These are phyloP conservation scores for Drosophila fuyamai DNA, from an alignment of 1,140 invertebrate species.

Conservation along the genomic window DNA sequence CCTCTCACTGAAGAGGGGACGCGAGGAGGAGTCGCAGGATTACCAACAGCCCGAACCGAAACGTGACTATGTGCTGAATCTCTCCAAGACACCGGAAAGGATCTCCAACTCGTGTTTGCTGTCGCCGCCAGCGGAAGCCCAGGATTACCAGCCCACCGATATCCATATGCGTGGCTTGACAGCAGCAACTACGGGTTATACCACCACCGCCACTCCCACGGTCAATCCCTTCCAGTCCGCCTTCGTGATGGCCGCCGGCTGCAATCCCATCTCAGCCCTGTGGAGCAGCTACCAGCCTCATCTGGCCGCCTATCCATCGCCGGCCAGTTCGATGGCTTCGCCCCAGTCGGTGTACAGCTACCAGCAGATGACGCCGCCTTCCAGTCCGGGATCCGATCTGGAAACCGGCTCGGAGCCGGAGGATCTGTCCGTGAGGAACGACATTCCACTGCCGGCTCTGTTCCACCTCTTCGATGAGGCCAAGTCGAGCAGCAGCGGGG, in stretches of 20 bases:
- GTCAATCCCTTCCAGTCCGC: constrained; percentile 73
- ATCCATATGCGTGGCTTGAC: constrained; percentile 78
- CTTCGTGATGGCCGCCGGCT: constrained; percentile 77
- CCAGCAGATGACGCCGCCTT: constrained; percentile 82
- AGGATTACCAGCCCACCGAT: constrained; percentile 66
- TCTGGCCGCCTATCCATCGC: constrained; percentile 69
- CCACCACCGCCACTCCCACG: constrained; percentile 23
- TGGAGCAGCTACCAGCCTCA: constrained; percentile 79
- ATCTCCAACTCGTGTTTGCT: constrained; percentile 37
- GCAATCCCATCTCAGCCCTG: constrained; percentile 76
- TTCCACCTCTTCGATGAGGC: constrained; percentile 82
- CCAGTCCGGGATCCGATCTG: constrained; percentile 71
- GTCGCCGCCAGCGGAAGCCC: constrained; percentile 57
- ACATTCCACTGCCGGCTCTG: constrained; percentile 80
- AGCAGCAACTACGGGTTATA: constrained; percentile 64
- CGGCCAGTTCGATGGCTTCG: constrained; percentile 69
- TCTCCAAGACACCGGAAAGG: constrained; percentile 68
- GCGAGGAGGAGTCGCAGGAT: constrained; percentile 52
- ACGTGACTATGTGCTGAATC: constrained; percentile 76
- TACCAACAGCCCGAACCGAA: constrained; percentile 61
- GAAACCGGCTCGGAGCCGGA: constrained; percentile 75
- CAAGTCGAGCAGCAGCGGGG: constrained; percentile 62
- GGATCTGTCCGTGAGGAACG: constrained; percentile 80
- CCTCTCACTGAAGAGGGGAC: constrained; percentile 74
- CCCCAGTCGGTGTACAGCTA: constrained; percentile 74